These are phyloP conservation scores for Mobula hypostoma DNA, from an alignment of 2,113 vertebrate genomes.

Conservation along the genomic window DNA sequence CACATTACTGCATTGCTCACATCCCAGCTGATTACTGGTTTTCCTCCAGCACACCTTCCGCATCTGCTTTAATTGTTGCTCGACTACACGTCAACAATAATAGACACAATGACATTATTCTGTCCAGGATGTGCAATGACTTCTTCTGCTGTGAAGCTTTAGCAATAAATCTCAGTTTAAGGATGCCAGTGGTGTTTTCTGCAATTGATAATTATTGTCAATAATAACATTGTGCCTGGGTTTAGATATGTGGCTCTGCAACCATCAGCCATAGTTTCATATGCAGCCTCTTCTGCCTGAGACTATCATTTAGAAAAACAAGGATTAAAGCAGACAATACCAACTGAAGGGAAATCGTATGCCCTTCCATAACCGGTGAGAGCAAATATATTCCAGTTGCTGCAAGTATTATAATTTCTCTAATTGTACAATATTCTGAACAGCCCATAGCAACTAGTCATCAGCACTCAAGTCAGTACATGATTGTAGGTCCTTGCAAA, in stretches of 20 bases:
- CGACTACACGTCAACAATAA: not conserved
- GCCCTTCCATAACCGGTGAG: not conserved
- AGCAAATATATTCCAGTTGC: not conserved
- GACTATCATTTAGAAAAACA: not conserved
- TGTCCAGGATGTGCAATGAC: not conserved
- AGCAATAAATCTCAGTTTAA: not conserved
- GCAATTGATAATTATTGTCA: not conserved
- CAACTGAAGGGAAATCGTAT: not conserved
- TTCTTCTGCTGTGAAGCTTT: slow-evolving; percentile 28
- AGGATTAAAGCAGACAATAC: not conserved
- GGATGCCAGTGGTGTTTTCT: not conserved
- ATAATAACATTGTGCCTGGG: not conserved
- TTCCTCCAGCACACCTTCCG: not conserved
- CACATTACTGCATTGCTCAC: not conserved
- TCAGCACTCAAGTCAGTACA: not conserved
- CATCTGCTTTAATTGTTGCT: not conserved
- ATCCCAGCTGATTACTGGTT: not conserved
- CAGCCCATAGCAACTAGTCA: not conserved
- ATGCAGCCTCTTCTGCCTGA: not conserved
- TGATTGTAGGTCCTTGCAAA: not conserved
- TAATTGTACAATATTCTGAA: not conserved
- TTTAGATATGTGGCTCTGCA: not conserved
- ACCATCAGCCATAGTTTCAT: not conserved
- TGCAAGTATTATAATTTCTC: not conserved
- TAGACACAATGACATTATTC: not conserved